Conservation (phyloP, 1,140 invertebrate genomes). For the Aleiodes sp. region DNA sequence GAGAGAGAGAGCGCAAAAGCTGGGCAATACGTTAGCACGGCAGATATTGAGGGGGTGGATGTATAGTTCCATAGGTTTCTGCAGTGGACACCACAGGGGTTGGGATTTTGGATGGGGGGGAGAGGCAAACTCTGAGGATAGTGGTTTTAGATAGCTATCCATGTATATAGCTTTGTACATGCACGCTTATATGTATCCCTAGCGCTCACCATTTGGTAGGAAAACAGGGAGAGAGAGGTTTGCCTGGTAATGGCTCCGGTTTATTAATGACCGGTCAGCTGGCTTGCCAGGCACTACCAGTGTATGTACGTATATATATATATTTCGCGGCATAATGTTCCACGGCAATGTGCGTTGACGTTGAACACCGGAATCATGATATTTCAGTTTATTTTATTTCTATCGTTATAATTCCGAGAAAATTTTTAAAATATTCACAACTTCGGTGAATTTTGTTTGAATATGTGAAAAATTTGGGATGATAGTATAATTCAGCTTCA, state of each 20-base stretch:
- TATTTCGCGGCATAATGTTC: not conserved
- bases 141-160: slow-evolving; percentile 51
- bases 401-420: too few relatives aligned
- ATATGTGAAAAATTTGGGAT: too few relatives aligned
- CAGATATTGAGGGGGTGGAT: not conserved
- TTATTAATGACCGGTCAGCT: slow-evolving; percentile 66
- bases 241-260: slow-evolving; percentile 62
- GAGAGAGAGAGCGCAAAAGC: not conserved
- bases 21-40: not conserved
- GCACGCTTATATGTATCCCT: slow-evolving; percentile 26
- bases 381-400: too few relatives aligned
- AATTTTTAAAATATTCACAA: too few relatives aligned
- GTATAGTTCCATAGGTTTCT: slow-evolving; percentile 47
- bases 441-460: too few relatives aligned
- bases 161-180: slow-evolving; percentile 31
- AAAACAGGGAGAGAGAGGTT: slow-evolving; percentile 32
- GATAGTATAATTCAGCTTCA: too few relatives aligned
- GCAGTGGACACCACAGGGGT: slow-evolving; percentile 12
- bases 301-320: slow-evolving; percentile 30
- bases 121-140: slow-evolving; percentile 58
- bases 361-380: too few relatives aligned
- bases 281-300: slow-evolving; percentile 47
- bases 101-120: not conserved
- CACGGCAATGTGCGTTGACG: not conserved
- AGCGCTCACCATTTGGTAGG: slow-evolving; percentile 41